Conservation (phyloP, 2,797 vertebrate species). For the Morelia viridis region DNA sequence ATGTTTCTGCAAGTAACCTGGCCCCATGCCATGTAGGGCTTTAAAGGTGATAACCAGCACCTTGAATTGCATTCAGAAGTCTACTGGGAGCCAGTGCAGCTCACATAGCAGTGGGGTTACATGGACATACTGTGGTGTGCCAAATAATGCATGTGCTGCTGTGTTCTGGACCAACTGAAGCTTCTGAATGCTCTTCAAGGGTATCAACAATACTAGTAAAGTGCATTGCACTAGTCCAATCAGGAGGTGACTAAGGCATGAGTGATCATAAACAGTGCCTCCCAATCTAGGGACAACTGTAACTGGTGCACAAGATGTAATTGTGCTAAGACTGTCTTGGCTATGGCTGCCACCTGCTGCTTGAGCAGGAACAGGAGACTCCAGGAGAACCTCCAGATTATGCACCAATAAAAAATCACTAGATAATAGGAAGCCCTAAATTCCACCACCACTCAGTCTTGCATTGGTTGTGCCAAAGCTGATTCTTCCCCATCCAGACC, state of each 20-base stretch:
- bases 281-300: neutral
- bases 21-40: neutral
- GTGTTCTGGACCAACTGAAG: neutral
- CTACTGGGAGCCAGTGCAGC: neutral
- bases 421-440: neutral
- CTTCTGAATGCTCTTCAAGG: neutral
- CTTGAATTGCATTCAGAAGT: neutral
- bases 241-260: neutral
- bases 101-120: neutral
- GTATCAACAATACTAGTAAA: neutral
- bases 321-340: neutral
- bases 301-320: neutral
- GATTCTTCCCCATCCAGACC: too few species aligned
- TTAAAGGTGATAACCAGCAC: neutral
- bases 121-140: neutral
- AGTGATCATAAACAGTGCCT: neutral
- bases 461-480: too few species aligned
- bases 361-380: neutral
- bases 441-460: too few species aligned
- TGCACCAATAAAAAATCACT: neutral
- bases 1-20: neutral
- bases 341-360: neutral
- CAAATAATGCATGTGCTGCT: neutral
- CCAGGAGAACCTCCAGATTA: neutral
- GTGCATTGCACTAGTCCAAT: neutral